Evolutionary conservation across 2,888 invertebrate genomes (phyloP), one percentile per base, ranked within the genome.

Genomic region (Pheosia tremula): DNA sequence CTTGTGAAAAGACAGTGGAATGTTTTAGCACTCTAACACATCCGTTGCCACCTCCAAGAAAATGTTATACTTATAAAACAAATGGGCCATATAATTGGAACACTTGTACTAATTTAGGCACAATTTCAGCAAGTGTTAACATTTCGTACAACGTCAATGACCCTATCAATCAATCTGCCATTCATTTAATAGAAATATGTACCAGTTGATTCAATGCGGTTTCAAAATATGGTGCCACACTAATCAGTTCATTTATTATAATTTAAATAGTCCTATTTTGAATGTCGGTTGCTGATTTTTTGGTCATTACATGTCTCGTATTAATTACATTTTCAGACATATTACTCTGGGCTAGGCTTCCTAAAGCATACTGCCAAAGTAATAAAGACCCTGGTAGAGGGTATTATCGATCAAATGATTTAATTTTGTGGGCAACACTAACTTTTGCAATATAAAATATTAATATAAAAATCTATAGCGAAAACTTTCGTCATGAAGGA

Each of bases 111-210:
- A 78, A 76, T 74, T 72, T 75, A 73, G 66, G 69, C 64, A 74
- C 65, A 69, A 72, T 74, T 73, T 71, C 72, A 79, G 75, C 71
- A 78, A 80, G 75, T 75, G 76, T 77, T 39, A 78, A 82, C 79
- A 79, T 82, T 81, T 82, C 73, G 74, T 79, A 73, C 69, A 74
- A 80, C 77, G 78, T 82, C 86, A 86, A 83, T 84, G 82, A 81
- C 71, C 80, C 72, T 38, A 82, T 82, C 84, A 83, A 86, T 85
- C 82, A 80, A 76, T 77, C 71, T 62, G 62, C 77, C 76, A 75
- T 79, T 81, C 75, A 77, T 81, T 77, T 82, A 81, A 85, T 82
- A 80, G 74, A 70, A 75, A 78, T 71, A 72, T 63, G 41, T 64
- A 68, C 61, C 69, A 69, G 63, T 62, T 68, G 63, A 76, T 71